A percentile compares a stretch with the other conserved stretches of the same genome.
Conservation (phyloP, 2,888 invertebrate genomes). For the Aromia moschata region DNA sequence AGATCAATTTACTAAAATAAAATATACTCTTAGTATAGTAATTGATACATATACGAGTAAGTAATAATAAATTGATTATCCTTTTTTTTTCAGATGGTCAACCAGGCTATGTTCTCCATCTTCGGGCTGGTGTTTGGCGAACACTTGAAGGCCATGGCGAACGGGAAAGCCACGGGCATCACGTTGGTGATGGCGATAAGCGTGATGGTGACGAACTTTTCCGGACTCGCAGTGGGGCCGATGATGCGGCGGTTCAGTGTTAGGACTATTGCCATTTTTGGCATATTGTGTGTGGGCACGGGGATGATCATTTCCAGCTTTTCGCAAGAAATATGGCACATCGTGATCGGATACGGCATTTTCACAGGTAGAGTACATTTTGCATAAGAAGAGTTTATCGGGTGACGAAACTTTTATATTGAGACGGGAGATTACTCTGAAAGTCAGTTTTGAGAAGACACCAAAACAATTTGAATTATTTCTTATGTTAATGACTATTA, state of each 20-base stretch:
- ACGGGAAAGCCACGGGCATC: conserved; percentile 70
- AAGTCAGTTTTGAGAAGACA: too few species aligned
- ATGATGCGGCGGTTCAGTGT: conserved; percentile 69
- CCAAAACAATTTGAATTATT: too few species aligned
- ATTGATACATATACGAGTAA: too few species aligned
- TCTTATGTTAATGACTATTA: too few species aligned
- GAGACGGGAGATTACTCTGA: too few species aligned
- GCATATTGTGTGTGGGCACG: conserved; percentile 65
- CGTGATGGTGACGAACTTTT: conserved; percentile 72
- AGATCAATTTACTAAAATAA: too few species aligned
- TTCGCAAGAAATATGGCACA: conserved; percentile 65
- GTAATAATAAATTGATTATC: too few species aligned
- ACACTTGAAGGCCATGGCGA: conserved; percentile 70
- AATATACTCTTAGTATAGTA: too few species aligned
- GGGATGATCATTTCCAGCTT: conserved; percentile 67
- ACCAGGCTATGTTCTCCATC: conserved; percentile 75
- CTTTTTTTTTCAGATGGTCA: conserved; percentile 66
- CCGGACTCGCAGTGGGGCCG: conserved; percentile 75
- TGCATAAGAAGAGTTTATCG: too few species aligned
- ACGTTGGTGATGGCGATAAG: conserved; percentile 75
- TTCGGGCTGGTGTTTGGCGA: conserved; percentile 77
- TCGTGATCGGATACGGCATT: conserved; percentile 67
- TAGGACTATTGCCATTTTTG: conserved; percentile 66
- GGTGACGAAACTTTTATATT: too few species aligned
- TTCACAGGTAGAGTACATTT: conserved; percentile 62